A percentile compares a stretch with the other conserved stretches of the same genome.
These are phyloP conservation scores for Pterocles orientalis DNA, from an alignment of 2,113 vertebrate genomes.

Conservation along the genomic window DNA sequence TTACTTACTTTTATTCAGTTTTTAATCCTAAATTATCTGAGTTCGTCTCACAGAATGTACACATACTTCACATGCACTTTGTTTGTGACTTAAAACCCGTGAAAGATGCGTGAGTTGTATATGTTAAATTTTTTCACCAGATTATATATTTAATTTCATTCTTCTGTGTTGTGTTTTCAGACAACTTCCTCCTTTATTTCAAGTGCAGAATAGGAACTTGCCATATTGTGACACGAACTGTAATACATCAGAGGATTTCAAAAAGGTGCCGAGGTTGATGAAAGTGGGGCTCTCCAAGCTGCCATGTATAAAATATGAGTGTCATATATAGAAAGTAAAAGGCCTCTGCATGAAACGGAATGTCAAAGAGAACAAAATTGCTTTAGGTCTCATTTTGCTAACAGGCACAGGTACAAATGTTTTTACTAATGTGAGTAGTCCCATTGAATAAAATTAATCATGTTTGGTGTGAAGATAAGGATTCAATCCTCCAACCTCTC, in stretches of 20 bases:
- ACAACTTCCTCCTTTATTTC: not conserved
- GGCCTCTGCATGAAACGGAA: not conserved
- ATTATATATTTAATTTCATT: not conserved
- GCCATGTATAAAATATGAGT: constrained; percentile 16
- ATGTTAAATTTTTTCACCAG: not conserved
- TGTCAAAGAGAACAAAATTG: not conserved
- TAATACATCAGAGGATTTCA: not conserved
- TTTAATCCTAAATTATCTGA: constrained; percentile 15
- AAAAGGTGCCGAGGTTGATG: not conserved
- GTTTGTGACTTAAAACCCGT: not conserved
- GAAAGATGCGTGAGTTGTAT: not conserved
- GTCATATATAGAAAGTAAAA: not conserved
- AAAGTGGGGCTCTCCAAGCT: not conserved
- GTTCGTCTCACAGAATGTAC: not conserved
- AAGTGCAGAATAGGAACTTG: not conserved
- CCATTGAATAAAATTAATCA: not conserved
- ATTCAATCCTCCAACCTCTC: not conserved
- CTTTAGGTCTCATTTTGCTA: not conserved
- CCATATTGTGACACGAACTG: rapidly evolving
- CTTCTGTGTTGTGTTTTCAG: not conserved
- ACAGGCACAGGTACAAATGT: not conserved
- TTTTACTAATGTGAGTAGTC: not conserved
- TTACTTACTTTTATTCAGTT: constrained; percentile 14
- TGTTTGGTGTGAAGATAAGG: not conserved
- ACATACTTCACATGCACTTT: not conserved